Evolutionary conservation across 2,113 vertebrate genomes (phyloP).

Genomic region (Perca schrenkii): DNA sequence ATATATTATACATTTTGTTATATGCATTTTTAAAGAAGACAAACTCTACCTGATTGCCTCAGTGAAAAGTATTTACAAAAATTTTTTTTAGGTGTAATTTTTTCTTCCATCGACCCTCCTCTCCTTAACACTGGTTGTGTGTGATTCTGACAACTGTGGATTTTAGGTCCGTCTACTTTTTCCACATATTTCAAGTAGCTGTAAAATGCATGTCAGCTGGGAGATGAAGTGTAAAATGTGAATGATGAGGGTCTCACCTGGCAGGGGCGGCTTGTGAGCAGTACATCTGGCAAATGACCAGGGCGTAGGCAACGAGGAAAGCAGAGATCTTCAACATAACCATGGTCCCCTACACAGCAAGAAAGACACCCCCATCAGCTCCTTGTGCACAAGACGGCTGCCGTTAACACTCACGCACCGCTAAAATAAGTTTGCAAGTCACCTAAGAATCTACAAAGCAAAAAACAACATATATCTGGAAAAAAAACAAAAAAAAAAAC

Average conservation of each 20-base stretch:
- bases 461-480: not conserved
- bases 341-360: constrained; percentile 86
- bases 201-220: not conserved
- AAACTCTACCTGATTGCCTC: not conserved
- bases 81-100: not conserved
- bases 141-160: not conserved
- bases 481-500: constrained; percentile 1
- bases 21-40: not conserved
- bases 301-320: constrained; percentile 91
- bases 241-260: constrained; percentile 87
- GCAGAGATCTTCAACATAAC: constrained; percentile 93
- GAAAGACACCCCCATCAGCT: constrained; percentile 59
- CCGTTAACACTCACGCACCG: constrained; percentile 9
- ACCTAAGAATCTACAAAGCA: not conserved
- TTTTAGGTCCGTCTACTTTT: not conserved
- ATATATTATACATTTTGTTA: not conserved
- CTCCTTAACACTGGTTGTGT: not conserved
- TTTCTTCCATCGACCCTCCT: not conserved
- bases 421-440: not conserved
- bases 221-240: not conserved
- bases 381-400: not conserved
- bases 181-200: not conserved
- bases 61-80: not conserved
- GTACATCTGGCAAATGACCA: constrained; percentile 94
- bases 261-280: constrained; percentile 90